Base-by-base conservation (phyloP, 1,140 invertebrate genomes). In the Drosophila santomea region DNA sequence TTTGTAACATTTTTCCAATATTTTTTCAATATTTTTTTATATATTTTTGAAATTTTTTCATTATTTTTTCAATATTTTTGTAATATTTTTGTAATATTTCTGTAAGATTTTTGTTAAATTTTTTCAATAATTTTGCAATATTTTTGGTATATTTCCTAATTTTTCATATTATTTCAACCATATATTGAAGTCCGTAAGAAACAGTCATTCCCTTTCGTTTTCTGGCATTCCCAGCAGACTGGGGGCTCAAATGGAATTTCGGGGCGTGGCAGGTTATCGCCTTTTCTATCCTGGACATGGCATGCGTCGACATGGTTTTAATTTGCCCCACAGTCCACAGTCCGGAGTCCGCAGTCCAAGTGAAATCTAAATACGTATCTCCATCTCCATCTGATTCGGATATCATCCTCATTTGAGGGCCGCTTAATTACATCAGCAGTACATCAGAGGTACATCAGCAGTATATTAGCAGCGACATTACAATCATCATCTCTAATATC, bases 401-500 rank as follows among this genome's bases (percentile, higher is more conserved):
- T 8, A 60, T 39, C n/a, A 41, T 12, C 32, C 44, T 44, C 32
- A 39, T 44, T 56, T 41, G 45, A 36, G 35, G 35, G 6, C 41
- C 44, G 39, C 48, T 56, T 72, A 55, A 73, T 72, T 64, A 54
- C 41, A 32, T 32, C 28, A 32, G 7, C 7, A 3, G 23, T 25
- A 25, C 44, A 25, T 56, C 51, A 39, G 50, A 35, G 43, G 28
- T 17, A 45, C 43, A 45, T 10, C 23, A 2, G 23, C 20, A 2
- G 8, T 10, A 50, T n/a, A 50, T 17, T 8, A 23, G 14, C 55
- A 61, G 63, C 45, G 62, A 74, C 20, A 39, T 59, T 52, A 66
- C 28, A 44, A 47, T 57, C 64, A 44, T 25, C 41, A 39, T 57
- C 41, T 74, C 77, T 86, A 69, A 86, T 88, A 83, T 88, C 83